Evolutionary conservation across 2,797 vertebrate species (phyloP).

Genomic region (Pterois miles): DNA sequence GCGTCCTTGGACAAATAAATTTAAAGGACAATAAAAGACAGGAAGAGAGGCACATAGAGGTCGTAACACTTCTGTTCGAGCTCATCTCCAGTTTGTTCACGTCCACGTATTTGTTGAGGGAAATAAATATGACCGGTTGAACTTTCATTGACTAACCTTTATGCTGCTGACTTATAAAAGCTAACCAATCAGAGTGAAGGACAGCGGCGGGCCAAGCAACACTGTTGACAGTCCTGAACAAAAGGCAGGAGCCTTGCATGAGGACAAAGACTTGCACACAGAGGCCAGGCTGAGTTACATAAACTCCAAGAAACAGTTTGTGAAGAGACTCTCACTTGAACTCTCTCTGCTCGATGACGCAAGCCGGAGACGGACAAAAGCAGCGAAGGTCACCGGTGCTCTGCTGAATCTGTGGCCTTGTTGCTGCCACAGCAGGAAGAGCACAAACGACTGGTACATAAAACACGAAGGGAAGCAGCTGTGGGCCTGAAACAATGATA

Average conservation of each 20-base stretch:
- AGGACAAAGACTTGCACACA: slow-evolving; percentile 13
- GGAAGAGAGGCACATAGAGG: not conserved
- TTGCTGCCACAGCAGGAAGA: not conserved
- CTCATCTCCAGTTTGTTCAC: not conserved
- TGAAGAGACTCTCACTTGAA: slow-evolving; percentile 23
- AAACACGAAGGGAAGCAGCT: not conserved
- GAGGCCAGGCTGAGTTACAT: slow-evolving; percentile 37
- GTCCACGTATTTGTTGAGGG: not conserved
- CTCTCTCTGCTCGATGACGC: slow-evolving; percentile 24
- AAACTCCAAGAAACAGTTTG: slow-evolving; percentile 7
- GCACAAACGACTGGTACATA: not conserved
- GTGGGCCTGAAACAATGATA: not conserved
- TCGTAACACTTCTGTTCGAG: not conserved
- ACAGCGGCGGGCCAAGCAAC: not conserved
- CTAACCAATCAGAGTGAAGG: slow-evolving; percentile 4
- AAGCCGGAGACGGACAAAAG: slow-evolving; percentile 29
- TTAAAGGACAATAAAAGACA: not conserved
- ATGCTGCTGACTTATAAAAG: not conserved
- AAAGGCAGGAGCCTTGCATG: slow-evolving; percentile 12
- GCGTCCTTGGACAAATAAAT: not conserved
- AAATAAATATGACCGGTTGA: not conserved
- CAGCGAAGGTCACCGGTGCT: slow-evolving; percentile 7
- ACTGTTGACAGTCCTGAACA: slow-evolving; percentile 1
- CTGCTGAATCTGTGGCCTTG: not conserved
- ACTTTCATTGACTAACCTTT: not conserved